Base-by-base conservation (phyloP, 2,888 invertebrate species). In the Caenorhabditis wallacei region DNA sequence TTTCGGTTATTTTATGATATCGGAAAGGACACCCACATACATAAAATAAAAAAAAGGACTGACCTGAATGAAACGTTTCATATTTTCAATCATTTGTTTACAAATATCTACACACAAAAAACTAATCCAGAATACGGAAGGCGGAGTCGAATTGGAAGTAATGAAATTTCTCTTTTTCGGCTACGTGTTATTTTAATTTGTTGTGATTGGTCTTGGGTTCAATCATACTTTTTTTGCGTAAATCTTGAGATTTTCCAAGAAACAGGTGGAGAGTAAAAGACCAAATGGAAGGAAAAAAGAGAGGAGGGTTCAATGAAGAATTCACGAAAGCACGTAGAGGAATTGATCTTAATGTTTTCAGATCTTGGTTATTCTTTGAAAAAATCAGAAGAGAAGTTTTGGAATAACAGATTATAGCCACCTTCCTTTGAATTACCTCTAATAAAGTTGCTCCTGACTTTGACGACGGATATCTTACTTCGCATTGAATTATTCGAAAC, bases 201-300 rank as follows among this genome's bases (percentile, higher is more conserved):
- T n/a, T n/a, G n/a, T 11, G 48, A 64, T 53, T 72, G 72, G 30
- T 51, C 63, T 40, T 30, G 53, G 37, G 72, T 40, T 51, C 61
- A 61, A 35, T 30, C 18, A 63, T 61, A 40, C n/a, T 30, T 68
- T 68, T 40, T 72, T 40, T 37, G 24, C 51, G 61, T 68, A 68
- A 51, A 57, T 48, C 46, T 51, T 46, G 37, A 22, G 37, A 16
- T 43, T 26, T 59, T 59, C 71, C 51, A 22, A 59, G 59, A 71
- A 71, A 48, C 71, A 59, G 20, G 35, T 71, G 71, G 51, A 30
- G 46, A 71, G 72, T 61, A 43, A 37, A 72, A 40, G 30, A 37
- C n/a, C 51, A 53, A 35, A 35, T n/a, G 35, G 18, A 18, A 2
- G 35, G 13, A 18, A 35, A 16, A 4, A 30, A 30, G 24, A 24